Evolutionary conservation across 2,797 vertebrate species (phyloP), one percentile per base, ranked within the genome.

Genomic region (Novumbra hubbsi): DNA sequence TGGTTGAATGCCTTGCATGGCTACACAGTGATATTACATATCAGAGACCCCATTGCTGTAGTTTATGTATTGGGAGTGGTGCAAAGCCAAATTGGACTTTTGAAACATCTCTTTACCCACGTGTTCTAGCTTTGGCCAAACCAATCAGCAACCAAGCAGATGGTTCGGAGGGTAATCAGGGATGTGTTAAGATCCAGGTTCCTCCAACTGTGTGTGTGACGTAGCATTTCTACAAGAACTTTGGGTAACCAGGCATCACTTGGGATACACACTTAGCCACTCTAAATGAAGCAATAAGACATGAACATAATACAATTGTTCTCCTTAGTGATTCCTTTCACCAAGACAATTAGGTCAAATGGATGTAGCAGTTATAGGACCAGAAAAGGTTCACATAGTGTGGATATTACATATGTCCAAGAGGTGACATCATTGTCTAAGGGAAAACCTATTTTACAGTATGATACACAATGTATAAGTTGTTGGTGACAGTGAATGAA

Each of bases 301-400:
- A 69, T 76, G 81, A 64, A 76, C 52, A 57, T 75, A 68, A 70
- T 73, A 38, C 72, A 72, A 4, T 7, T 75, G 70, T 78, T 68
- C 2, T 70, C 71, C 60, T 72, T 60, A 79, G 81, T 76, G 68
- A 84, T 82, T 88, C 79, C 81, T 78, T 70, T 34, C 72, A 81
- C 73, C 75, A 48, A 73, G 73, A 80, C 77, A 88, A 89, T 48
- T 81, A 83, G 86, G 84, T 90, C 88, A 88, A 81, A 45, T 30
- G 80, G 67, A 71, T 67, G 67, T 65, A 72, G 75, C 74, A 66
- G 77, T 72, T n/a, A 2, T n/a, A 83, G 41, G 83, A 74, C 73
- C 55, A 73, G 69, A 87, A 78, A 81, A 82, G 82, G 76, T 87
- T 79, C 81, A 76, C 77, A 81, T 87, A 79, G 80, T 85, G 81